A percentile compares a stretch with the other conserved stretches of the same genome.
Evolutionary conservation across 2,888 invertebrate genomes (phyloP).

Genomic region (Gisinianus flammeolus): DNA sequence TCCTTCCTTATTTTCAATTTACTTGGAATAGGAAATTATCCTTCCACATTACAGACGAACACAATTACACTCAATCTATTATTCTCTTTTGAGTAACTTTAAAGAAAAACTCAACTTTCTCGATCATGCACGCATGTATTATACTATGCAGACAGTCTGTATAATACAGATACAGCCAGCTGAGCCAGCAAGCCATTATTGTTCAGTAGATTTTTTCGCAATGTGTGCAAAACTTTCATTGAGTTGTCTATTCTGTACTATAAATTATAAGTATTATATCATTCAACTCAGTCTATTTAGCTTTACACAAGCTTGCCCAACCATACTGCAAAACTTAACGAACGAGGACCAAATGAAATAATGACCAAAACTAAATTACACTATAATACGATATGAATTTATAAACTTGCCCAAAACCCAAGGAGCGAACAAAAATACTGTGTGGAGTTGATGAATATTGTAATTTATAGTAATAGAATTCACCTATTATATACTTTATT

Average conservation of each 20-base stretch:
- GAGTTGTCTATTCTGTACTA: neutral
- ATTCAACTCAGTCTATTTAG: constrained; percentile 11
- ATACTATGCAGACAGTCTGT: neutral
- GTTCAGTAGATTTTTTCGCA: constrained; percentile 8
- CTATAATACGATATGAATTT: neutral
- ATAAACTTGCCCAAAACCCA: too few relatives aligned
- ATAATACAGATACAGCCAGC: neutral
- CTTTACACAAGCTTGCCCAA: constrained; percentile 15
- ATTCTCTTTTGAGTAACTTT: neutral
- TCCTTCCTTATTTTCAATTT: constrained; percentile 12
- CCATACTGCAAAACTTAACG: constrained; percentile 5
- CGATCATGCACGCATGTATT: constrained; percentile 2
- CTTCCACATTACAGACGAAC: neutral
- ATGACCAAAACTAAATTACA: neutral
- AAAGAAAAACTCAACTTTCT: neutral
- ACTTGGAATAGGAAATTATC: constrained; percentile 14
- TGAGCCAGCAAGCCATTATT: neutral
- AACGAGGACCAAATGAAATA: neutral
- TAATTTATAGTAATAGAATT: too few relatives aligned
- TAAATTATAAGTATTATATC: constrained; percentile 16
- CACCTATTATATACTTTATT: too few relatives aligned
- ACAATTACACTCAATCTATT: neutral
- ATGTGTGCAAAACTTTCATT: constrained; percentile 12
- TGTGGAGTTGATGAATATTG: too few relatives aligned
- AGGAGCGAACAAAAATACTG: constrained; percentile 2